Evolutionary conservation across 2,113 vertebrate species (phyloP).

Genomic region (Crotalus helleri): DNA sequence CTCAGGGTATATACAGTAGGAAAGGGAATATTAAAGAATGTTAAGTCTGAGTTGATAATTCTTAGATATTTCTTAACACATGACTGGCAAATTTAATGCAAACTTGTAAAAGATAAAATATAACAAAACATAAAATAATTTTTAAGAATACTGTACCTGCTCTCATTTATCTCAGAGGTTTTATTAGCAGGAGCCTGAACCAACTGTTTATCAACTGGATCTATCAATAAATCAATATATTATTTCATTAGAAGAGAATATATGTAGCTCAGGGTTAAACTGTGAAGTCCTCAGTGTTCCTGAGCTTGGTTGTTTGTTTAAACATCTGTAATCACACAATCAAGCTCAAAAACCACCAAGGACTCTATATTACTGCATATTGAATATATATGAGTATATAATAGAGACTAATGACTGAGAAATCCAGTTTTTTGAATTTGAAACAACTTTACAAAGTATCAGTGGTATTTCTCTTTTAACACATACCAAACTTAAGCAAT

Average conservation of each 20-base stretch:
- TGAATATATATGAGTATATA: not conserved
- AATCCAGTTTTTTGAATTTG: not conserved
- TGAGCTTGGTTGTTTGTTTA: not conserved
- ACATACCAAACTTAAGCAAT: not conserved
- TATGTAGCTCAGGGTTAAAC: not conserved
- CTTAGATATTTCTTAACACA: not conserved
- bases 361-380: not conserved
- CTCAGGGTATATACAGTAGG: not conserved
- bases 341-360: not conserved
- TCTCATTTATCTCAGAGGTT: slow-evolving; percentile 59
- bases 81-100: not conserved
- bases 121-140: not conserved
- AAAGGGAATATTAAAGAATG: not conserved
- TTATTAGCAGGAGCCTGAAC: slow-evolving; percentile 58
- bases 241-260: not conserved
- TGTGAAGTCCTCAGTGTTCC: not conserved
- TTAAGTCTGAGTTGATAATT: not conserved
- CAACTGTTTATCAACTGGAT: slow-evolving; percentile 64
- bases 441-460: not conserved
- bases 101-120: not conserved
- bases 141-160: slow-evolving; percentile 61
- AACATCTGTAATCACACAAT: not conserved
- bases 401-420: not conserved
- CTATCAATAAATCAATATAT: slow-evolving; percentile 67
- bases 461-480: not conserved